These are phyloP conservation scores for Frankliniella fusca DNA, from an alignment of 2,888 invertebrate species.

Conservation along the genomic window DNA sequence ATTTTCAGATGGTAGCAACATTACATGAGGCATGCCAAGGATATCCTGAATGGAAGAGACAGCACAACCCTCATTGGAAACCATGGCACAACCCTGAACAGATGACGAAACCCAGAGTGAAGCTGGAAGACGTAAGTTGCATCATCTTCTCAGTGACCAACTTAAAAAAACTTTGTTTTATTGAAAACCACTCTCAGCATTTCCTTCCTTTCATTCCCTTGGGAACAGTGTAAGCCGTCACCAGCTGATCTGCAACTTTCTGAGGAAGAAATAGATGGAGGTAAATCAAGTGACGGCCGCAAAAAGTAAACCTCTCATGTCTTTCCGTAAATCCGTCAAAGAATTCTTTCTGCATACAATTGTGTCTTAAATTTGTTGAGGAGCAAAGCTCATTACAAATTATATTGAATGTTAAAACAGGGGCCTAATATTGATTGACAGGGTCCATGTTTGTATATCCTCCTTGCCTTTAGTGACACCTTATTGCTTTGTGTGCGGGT, in stretches of 20 bases:
- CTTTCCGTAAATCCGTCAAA: not conserved
- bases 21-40: constrained; percentile 75
- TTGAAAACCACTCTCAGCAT: not conserved
- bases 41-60: constrained; percentile 79
- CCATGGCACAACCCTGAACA: constrained; percentile 89
- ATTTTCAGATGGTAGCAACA: constrained; percentile 64
- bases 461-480: not conserved
- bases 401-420: not conserved
- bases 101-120: constrained; percentile 66
- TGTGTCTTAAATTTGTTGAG: not conserved
- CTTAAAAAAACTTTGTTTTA: not conserved
- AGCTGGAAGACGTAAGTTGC: constrained; percentile 62
- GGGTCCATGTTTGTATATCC: not conserved
- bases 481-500: not conserved
- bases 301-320: not conserved
- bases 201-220: not conserved
- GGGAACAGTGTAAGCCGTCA: not conserved
- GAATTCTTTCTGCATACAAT: not conserved
- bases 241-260: constrained; percentile 3
- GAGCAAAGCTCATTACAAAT: not conserved
- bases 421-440: not conserved
- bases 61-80: constrained; percentile 68
- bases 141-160: not conserved
- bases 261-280: not conserved
- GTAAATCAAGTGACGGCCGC: not conserved